Conservation (phyloP, 2,888 invertebrate species). For the Cheilosia vernalis region DNA sequence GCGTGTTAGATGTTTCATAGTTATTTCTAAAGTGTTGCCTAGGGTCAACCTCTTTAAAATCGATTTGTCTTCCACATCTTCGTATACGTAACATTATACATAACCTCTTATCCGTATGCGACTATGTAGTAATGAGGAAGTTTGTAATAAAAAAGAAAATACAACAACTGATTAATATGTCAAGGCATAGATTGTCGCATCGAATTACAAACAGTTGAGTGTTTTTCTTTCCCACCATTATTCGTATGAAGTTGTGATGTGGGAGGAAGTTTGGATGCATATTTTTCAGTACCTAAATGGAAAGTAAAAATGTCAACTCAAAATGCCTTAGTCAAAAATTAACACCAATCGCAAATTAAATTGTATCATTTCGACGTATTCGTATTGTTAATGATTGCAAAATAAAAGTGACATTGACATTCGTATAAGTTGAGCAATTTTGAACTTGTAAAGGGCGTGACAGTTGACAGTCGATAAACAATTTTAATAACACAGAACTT, state of each 20-base stretch:
- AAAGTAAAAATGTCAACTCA: too few species aligned
- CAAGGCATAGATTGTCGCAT: slow-evolving; percentile 11
- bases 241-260: neutral
- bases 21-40: neutral
- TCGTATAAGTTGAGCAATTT: too few species aligned
- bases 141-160: slow-evolving; percentile 1
- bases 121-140: slow-evolving; percentile 28
- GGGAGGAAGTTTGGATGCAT: neutral
- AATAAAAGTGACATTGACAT: too few species aligned
- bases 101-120: slow-evolving; percentile 8
- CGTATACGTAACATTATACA: neutral
- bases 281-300: too few species aligned
- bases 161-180: neutral
- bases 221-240: neutral
- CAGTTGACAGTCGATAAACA: too few species aligned
- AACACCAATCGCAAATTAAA: too few species aligned
- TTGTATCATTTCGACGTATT: too few species aligned
- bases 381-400: too few species aligned
- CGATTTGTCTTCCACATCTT: neutral
- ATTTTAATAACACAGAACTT: too few species aligned
- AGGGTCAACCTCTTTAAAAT: slow-evolving; percentile 18
- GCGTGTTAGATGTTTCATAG: slow-evolving; percentile 13
- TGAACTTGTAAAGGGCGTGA: too few species aligned
- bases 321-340: too few species aligned
- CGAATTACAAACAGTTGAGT: neutral